Base-by-base conservation (phyloP, 2,888 invertebrate genomes). In the Keiferia lycopersicella region DNA sequence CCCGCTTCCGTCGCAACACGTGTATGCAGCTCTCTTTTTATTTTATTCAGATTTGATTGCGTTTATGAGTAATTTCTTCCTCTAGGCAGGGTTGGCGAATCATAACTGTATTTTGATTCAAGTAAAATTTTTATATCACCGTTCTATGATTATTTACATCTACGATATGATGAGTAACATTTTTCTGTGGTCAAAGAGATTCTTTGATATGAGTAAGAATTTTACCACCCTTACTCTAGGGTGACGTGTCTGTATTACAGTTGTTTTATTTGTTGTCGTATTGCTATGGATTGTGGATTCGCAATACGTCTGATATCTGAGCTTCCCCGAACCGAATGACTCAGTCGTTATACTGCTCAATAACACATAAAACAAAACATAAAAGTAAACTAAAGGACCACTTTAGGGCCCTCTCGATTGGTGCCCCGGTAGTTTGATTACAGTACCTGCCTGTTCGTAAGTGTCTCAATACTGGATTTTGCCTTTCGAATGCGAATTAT, bases 1-100 rank as follows among this genome's bases (percentile, higher is more conserved):
- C 16, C 77, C 73, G 77, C 74, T 85, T 87, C 86, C 85, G 86
- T 77, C 79, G 82, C 76, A 68, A 81, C 86, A 84, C 84, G 87
- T 86, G 85, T 20, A 22, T 20, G 22, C 22, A 22, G 51, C 79
- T 75, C 68, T 73, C 73, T 72, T 74, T 76, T 70, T 70, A 79
- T 80, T 77, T 78, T 82, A 79, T 82, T 73, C 3, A 7, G n/a
- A 71, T 69, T 75, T 69, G 56, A 65, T 66, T 67, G 62, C 69
- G 70, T 64, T 71, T 68, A 64, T 68, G 69, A 71, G 69, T 71
- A 71, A 61, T 59, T 39, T 22, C 41, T 59, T 41, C 59, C 41
- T 38, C 38, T 34, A 10, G 34, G 34, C 34, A 34, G 34, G 20
- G 51, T 20, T 20, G 12, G 51, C 51, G 51, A 18, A 51, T 18